Base-by-base conservation (phyloP, 2,113 vertebrate genomes). In the Carlito syrichta region DNA sequence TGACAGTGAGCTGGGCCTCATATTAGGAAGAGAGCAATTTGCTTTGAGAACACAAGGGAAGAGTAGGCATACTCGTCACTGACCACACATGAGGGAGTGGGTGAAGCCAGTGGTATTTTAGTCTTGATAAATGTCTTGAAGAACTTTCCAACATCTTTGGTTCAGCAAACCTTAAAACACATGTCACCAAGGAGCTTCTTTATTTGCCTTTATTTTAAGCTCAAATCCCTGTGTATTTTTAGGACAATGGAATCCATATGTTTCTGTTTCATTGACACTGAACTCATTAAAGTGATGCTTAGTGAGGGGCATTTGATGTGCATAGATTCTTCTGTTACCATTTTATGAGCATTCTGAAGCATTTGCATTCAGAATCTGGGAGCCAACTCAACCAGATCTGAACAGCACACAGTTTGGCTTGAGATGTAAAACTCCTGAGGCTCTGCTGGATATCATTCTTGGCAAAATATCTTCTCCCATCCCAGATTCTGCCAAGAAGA, bases 321-420 rank as follows among this genome's bases (percentile, higher is more conserved):
- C 56, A 95, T 19, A 38, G 27, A 96, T 25, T 94, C 62, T 94
- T 83, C 86, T 95, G 71, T 94, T 95, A 86, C 56, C 58, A 71
- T 96, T 96, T 97, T 97, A 96, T 66, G n/a, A 97, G 71, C 71
- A 45, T 96, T 97, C 60, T 94, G 89, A 89, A 77, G 54, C 48
- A 69, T 76, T 91, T 86, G 78, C 62, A 45, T 87, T 74, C 86
- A 79, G 62, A 95, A 93, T 93, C 52, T 12, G 25, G 96, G 95
- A 96, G 89, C 78, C 86, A 94, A 56, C 82, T 96, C 79, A 96
- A 74, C 78, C 74, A 94, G 40, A 97, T 96, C 91, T 94, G 93
- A 97, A 86, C 22, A 93, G 69, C 50, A 93, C 89, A 86, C 62
- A 86, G 30, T 82, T 91, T 97, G 91, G 82, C 91, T 95, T 89